Evolutionary conservation across 2,797 vertebrate species (phyloP).

Genomic region (Eidolon dupreanum): DNA sequence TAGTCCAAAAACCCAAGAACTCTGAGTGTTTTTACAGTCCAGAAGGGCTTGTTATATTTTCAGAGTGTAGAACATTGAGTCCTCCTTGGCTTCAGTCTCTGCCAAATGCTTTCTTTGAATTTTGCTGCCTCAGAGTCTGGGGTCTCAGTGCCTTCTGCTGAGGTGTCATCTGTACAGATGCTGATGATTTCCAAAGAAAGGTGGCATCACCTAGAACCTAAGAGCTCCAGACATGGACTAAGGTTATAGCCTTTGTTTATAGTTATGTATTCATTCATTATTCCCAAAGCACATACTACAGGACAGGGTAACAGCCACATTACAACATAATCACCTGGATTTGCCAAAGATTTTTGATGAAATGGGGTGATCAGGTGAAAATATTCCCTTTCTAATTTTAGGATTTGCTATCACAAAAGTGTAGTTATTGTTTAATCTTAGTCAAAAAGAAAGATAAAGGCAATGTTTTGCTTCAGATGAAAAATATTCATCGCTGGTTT

Average conservation of each 20-base stretch:
- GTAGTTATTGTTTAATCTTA: neutral
- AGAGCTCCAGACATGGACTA: neutral
- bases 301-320: neutral
- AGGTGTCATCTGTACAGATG: neutral
- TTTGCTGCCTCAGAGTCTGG: neutral
- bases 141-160: neutral
- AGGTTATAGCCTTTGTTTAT: neutral
- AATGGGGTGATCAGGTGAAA: neutral
- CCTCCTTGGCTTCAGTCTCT: neutral
- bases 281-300: neutral
- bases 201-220: neutral
- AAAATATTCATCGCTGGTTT: neutral
- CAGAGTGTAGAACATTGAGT: neutral
- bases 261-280: neutral
- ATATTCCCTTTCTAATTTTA: neutral
- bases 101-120: neutral
- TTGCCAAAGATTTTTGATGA: constrained; percentile 2
- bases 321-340: neutral
- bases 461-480: neutral
- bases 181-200: neutral
- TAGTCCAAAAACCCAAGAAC: neutral
- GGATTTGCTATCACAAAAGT: neutral
- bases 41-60: neutral
- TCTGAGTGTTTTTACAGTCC: neutral
- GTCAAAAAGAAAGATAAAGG: neutral